A percentile compares a stretch with the other conserved stretches of the same genome.
These are phyloP conservation scores for Harpalus rubripes DNA, from an alignment of 2,888 invertebrate genomes.

Conservation along the genomic window DNA sequence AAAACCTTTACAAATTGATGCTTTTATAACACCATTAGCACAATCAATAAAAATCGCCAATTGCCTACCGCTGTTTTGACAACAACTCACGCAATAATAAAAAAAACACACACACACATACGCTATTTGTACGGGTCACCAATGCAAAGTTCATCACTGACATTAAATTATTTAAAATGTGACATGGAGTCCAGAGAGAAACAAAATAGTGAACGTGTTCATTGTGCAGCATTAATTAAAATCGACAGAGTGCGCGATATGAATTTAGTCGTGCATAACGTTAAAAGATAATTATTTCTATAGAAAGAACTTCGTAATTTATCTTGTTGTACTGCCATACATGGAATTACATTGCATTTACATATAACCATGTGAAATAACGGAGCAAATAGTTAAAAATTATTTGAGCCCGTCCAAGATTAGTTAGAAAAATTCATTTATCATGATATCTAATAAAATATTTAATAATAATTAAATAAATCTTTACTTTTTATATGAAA, in stretches of 20 bases:
- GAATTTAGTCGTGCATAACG: conserved; percentile 24
- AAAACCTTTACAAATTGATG: neutral
- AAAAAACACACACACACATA: neutral
- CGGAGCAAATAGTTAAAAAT: no score
- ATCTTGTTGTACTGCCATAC: conserved; percentile 4
- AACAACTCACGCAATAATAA: neutral
- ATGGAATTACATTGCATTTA: neutral
- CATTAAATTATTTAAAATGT: conserved; percentile 47
- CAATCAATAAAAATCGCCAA: neutral
- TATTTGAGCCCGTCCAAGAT: no score
- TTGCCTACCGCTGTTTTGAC: neutral
- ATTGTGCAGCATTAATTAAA: conserved; percentile 55
- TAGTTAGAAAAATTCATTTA: no score
- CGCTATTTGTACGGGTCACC: neutral
- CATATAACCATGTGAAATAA: neutral
- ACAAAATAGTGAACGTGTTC: conserved; percentile 37
- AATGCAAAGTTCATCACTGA: conserved; percentile 2
- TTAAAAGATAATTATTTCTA: conserved; percentile 37
- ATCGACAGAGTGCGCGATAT: conserved; percentile 32
- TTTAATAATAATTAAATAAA: no score
- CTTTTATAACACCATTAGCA: neutral
- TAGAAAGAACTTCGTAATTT: conserved; percentile 19
- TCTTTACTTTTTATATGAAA: no score
- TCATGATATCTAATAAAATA: no score
- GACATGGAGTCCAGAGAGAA: conserved; percentile 9